Evolutionary conservation across 2,888 invertebrate species (phyloP).

Genomic region (Invenusta paracnida): DNA sequence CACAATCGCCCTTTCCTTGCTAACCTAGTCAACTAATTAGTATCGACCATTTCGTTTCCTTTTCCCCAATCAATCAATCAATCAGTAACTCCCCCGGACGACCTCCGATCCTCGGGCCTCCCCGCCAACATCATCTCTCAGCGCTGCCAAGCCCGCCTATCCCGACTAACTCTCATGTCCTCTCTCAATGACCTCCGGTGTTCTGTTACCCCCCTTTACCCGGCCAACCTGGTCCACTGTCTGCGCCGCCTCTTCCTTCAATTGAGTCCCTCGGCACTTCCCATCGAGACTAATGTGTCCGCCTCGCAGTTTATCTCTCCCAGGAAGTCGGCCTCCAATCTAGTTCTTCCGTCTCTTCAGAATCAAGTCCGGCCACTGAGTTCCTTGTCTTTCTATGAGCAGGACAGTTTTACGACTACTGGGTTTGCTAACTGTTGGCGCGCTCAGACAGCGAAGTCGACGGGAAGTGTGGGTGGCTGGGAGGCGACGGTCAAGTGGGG

Average conservation of each 20-base stretch:
- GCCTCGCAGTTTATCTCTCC: not conserved
- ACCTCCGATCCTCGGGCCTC: not conserved
- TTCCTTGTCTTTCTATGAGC: not conserved
- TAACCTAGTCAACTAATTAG: no score
- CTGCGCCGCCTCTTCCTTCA: not conserved
- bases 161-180: not conserved
- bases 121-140: not conserved
- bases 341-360: no score
- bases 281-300: not conserved
- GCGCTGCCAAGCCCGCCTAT: not conserved
- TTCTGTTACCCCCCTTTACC: not conserved
- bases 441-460: not conserved
- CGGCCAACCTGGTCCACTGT: not conserved
- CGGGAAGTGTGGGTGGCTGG: not conserved
- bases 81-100: no score
- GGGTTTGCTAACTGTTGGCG: constrained; percentile 15
- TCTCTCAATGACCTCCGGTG: not conserved
- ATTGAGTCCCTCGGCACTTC: not conserved
- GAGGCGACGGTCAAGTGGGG: constrained; percentile 5
- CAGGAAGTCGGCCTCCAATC: not conserved
- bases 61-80: no score
- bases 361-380: no score
- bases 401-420: not conserved
- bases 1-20: no score
- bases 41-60: no score